Evolutionary conservation across 2,888 invertebrate species (phyloP), one percentile per base, ranked within the genome.

Genomic region (Lepidochrysops patricia): DNA sequence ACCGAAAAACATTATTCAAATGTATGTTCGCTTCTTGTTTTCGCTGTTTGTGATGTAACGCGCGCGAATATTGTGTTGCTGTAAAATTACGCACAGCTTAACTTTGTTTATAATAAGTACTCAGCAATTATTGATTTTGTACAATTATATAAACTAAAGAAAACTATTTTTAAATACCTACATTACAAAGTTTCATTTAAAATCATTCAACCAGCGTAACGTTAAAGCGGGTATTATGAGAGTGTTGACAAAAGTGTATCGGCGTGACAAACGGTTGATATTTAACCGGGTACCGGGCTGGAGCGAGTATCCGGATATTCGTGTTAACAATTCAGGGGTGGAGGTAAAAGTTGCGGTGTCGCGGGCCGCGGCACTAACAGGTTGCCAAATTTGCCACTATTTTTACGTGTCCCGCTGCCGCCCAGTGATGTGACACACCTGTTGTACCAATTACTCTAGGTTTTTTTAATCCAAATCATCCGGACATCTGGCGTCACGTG

Each of bases 331-430:
- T 75, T 74, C 72, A 74, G 63, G 67, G 54, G 60, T 62, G 60
- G 64, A 60, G 65, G 77, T 72, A 74, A 74, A 76, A 74, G 75
- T 76, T 74, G 75, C 69, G 76, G 75, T 68, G 69, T 69, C 67
- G 67, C 62, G 68, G 68, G 69, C 67, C 69, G 67, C 58, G 64
- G 61, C 60, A 62, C 79, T 83, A 88, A 88, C 88, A 86, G 87
- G 88, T 87, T 85, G 87, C 79, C 79, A 78, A 81, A 82, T 82
- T 82, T 80, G 77, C 74, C 81, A 85, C 87, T 84, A 88, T 87
- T 88, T 88, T 88, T 88, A 82, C 80, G 78, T 76, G 83, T 74
- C 76, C 79, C 77, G 78, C 67, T 29, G 60, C 57, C 67, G 67
- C 63, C 63, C 82, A 82, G 87, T 84, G 87, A 79, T 78, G 86